Evolutionary conservation across 2,797 vertebrate genomes (phyloP), one percentile per base, ranked within the genome.

Genomic region (Psittacula derbiana): DNA sequence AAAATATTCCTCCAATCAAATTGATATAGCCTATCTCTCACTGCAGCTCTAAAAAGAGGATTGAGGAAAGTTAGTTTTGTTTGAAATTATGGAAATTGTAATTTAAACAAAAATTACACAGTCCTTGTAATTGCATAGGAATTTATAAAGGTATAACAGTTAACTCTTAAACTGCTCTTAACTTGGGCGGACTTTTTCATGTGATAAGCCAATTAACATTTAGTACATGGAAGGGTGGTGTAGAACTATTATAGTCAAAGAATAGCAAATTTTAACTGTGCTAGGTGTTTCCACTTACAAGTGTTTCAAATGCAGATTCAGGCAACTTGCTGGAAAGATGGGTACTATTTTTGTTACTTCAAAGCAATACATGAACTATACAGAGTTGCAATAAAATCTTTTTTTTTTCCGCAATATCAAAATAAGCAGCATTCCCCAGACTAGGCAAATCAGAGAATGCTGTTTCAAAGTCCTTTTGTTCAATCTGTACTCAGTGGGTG

Each of bases 1-100:
- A 75, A 94, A 95, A 74, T 89, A 62, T 94, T 94, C 57, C 55
- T 90, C 72, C 82, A 91, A 90, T 93, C 80, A 95, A 87, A 84
- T 89, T 19, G 11, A 41, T 88, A 16, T 13, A 31, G 23, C n/a
- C 46, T 88, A 75, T 75, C 57, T 15, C 44, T 79, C 36, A 69
- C 8, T 92, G n/a, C 11, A 76, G 14, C 65, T 91, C 53, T 57
- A 76, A 70, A 70, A 69, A 76, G 38, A 70, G 9, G 24, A 46
- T 9, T 76, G 50, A 79, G 18, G 36, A 65, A 78, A 64, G 49
- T 10, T 78, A 66, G 91, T 74, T 58, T 88, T 85, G 8, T 75
- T 67, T 93, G 9, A 78, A 92, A 72, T 53, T 24, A 46, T 36
- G 41, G 67, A 76, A 61, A 31, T 21, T 55, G 11, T 12, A 61